Evolutionary conservation across 2,797 vertebrate species (phyloP).

Genomic region (Podargus strigoides): DNA sequence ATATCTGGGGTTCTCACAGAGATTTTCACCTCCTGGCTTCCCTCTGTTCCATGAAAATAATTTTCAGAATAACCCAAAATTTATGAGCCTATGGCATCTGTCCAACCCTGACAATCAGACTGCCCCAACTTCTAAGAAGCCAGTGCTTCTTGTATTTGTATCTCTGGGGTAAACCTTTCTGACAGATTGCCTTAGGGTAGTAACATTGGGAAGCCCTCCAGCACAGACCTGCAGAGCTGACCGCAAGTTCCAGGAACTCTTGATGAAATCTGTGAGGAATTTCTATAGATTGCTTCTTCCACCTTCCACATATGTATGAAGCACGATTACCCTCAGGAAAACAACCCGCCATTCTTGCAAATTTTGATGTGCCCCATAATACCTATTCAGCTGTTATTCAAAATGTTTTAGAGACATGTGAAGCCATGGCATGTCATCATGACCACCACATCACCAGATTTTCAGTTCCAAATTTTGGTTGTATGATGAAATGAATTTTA

Average conservation of each 20-base stretch:
- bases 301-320: not conserved
- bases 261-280: not conserved
- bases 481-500: not conserved
- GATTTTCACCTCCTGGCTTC: not conserved
- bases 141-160: not conserved
- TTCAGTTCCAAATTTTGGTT: not conserved
- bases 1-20: not conserved
- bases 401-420: not conserved
- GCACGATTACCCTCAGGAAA: not conserved
- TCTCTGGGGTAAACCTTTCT: not conserved
- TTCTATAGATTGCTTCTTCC: not conserved
- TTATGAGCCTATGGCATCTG: not conserved
- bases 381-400: not conserved
- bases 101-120: not conserved
- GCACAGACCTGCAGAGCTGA: not conserved
- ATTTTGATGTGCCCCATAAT: not conserved
- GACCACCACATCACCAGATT: not conserved
- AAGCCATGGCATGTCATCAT: not conserved
- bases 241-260: accelerated
- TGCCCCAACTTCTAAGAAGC: not conserved
- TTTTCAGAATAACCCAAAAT: not conserved
- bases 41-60: not conserved
- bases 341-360: not conserved
- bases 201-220: not conserved
- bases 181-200: not conserved